phyloP scores from a whole-genome alignment of 2,113 vertebrate species.

The Morphnarchus princeps region DNA sequence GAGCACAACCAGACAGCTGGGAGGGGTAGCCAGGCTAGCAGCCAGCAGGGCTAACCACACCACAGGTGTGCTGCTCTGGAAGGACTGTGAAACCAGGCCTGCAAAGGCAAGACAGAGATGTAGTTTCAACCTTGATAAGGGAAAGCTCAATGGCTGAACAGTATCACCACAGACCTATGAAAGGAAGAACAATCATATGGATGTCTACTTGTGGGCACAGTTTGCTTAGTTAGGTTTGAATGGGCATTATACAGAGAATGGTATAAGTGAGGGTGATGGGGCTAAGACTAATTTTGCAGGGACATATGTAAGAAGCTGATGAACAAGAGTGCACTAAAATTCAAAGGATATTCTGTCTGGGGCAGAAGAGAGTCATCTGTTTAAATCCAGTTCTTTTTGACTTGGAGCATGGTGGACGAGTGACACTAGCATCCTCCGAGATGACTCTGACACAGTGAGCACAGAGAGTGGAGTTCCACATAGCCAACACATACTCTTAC shows the following conservation, averaged over 20 bases:
- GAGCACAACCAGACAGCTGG: not conserved
- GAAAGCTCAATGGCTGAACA: not conserved
- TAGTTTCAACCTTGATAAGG: not conserved
- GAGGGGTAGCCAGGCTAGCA: not conserved
- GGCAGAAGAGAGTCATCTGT: not conserved
- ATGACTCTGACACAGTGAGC: not conserved
- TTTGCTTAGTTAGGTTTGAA: not conserved
- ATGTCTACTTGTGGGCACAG: fast-evolving
- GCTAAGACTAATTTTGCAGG: not conserved
- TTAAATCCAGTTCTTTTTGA: not conserved
- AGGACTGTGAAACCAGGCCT: not conserved
- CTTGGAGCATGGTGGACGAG: not conserved
- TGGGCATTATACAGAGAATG: not conserved
- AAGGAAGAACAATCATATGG: fast-evolving
- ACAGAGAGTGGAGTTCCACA: not conserved
- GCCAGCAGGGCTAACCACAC: not conserved
- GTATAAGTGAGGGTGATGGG: not conserved
- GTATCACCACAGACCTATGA: not conserved
- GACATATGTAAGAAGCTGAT: not conserved
- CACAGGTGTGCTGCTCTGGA: not conserved
- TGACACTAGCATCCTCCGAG: not conserved
- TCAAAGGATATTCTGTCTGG: not conserved
- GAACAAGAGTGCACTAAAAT: not conserved
- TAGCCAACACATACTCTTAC: not conserved
- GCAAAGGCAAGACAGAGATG: not conserved